Evolutionary conservation across 2,113 vertebrate genomes (phyloP), one percentile per base, ranked within the genome.

Genomic region (Nothoprocta pentlandii): DNA sequence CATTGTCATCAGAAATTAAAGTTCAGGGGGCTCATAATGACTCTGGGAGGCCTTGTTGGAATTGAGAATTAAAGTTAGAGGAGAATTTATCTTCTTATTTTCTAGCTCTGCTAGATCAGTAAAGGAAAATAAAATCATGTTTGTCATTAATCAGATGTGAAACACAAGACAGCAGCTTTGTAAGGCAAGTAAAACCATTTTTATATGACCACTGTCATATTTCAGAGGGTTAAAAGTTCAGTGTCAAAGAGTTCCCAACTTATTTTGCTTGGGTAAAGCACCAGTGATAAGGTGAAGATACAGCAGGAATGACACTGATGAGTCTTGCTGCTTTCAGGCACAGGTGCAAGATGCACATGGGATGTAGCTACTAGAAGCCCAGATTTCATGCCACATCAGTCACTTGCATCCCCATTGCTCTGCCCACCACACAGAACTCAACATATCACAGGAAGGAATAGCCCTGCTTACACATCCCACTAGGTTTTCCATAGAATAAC

Each of bases 381-480:
- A 44, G 19, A 36, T 20, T 10, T 12, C 64, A 77, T 4, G 23
- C 30, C 30, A 30, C 44, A 39, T 30, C 20, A 49, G 41, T 32
- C 41, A 32, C 20, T 39, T 44, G 15, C 26, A 5, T 25, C 49
- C 30, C 54, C 54, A 36, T 34, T 69, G 84, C 44, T 42, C 25
- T 34, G 30, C 20, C 74, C 42, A 15, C 14, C 23, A 51, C 32
- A 19, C 20, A 26, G 53, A 44, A 12, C 11, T 5, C 11, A 53
- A 6, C n/a, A 22, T 10, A 41, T 4, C 23, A 46, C 28, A 76
- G 34, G 53, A 76, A 59, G 23, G 28, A 15, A 49, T 22, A 9
- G 34, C 34, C 1, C 53, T 28, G 0, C 36, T 53, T 61, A 36
- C 1, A 3, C 5, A 28, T 22, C 30, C 42, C 17, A 67, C 34